Percentiles rank a stretch among this genome's conserved stretches.
These are phyloP conservation scores for Chiloscyllium punctatum DNA, from an alignment of 2,797 vertebrate genomes.

Conservation along the genomic window DNA sequence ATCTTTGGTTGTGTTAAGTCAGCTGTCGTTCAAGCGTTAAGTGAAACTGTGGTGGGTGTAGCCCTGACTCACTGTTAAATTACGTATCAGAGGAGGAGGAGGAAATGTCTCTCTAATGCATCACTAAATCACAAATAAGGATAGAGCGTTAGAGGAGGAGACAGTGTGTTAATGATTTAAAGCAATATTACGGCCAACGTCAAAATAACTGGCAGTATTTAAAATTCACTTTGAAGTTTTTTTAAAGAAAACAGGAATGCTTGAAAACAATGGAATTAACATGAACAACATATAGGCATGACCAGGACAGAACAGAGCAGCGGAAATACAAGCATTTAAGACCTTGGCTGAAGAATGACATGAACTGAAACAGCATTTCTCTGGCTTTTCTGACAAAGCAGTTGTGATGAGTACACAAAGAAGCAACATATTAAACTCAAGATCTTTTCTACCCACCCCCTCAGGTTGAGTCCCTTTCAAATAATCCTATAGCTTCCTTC, in stretches of 20 bases:
- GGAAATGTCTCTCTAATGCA: constrained; percentile 13
- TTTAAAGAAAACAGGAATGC: neutral
- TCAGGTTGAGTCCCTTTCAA: neutral
- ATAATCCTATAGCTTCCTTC: neutral
- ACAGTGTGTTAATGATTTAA: neutral
- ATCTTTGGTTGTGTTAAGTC: neutral
- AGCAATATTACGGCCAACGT: neutral
- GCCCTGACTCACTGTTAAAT: neutral
- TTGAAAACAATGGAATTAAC: neutral
- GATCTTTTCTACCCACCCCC: neutral
- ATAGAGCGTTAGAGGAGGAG: neutral
- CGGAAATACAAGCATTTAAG: neutral
- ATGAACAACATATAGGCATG: neutral
- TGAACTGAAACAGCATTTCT: neutral
- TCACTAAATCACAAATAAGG: constrained; percentile 13
- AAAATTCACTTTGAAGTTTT: neutral
- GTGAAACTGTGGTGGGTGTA: constrained; percentile 30
- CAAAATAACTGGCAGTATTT: neutral
- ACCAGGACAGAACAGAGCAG: neutral
- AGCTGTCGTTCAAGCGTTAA: neutral
- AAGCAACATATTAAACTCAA: too few species aligned
- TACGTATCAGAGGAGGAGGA: constrained; percentile 11
- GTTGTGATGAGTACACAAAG: too few species aligned
- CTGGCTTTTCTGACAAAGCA: neutral
- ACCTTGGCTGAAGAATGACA: neutral